These are phyloP conservation scores for Ptychobarbus kaznakovi DNA, from an alignment of 2,797 vertebrate genomes.

Conservation along the genomic window DNA sequence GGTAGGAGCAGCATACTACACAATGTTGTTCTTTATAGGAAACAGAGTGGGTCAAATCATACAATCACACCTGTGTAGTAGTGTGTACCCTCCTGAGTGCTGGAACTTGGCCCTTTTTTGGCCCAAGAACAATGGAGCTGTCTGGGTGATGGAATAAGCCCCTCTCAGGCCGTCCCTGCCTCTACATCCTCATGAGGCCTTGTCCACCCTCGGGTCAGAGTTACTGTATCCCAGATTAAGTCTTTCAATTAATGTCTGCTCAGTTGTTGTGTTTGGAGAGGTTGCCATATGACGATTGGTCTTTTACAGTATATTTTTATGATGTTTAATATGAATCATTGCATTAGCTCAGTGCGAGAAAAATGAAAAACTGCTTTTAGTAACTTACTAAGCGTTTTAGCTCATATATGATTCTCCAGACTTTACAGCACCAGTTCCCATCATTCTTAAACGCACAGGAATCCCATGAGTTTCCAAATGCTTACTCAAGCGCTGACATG, in stretches of 20 bases:
- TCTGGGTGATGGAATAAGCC: constrained; percentile 71
- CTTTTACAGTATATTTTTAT: neutral
- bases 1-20: neutral
- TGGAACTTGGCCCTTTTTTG: constrained; percentile 59
- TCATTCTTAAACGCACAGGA: constrained; percentile 53
- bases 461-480: constrained; percentile 49
- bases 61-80: constrained; percentile 53
- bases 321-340: neutral
- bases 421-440: constrained; percentile 43
- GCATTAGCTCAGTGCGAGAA: neutral
- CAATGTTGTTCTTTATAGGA: constrained; percentile 33
- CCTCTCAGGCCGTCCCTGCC: constrained; percentile 56
- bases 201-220: constrained; percentile 22
- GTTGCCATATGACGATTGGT: neutral
- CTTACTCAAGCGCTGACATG: constrained; percentile 44
- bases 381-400: constrained; percentile 2
- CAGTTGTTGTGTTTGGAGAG: constrained; percentile 15
- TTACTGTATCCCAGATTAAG: constrained; percentile 27
- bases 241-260: constrained; percentile 1
- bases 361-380: neutral
- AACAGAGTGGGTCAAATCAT: constrained; percentile 63
- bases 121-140: constrained; percentile 71
- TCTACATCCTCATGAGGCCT: constrained; percentile 47
- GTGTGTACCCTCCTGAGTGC: constrained; percentile 44
- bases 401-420: constrained; percentile 32